phyloP scores from a whole-genome alignment of 2,888 invertebrate species.

The Teleiodes luculella region DNA sequence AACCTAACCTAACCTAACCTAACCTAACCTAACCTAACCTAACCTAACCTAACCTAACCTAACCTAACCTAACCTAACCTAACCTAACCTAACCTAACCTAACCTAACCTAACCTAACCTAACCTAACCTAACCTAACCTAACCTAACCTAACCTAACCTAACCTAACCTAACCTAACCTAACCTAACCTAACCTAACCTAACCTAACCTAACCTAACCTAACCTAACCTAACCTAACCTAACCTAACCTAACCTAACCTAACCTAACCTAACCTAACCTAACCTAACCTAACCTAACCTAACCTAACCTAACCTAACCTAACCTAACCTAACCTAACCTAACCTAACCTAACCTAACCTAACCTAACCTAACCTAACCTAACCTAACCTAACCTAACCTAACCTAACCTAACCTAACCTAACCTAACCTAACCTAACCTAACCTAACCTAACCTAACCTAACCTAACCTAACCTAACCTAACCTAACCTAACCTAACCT shows the following conservation, averaged over 20 bases:
- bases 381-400: slow-evolving; percentile 16
- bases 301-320: slow-evolving; percentile 18
- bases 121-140: slow-evolving; percentile 20
- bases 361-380: slow-evolving; percentile 19
- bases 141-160: slow-evolving; percentile 21
- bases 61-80: slow-evolving; percentile 7
- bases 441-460: slow-evolving; percentile 24
- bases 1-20: slow-evolving; percentile 13
- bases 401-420: slow-evolving; percentile 21
- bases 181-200: slow-evolving; percentile 20
- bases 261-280: slow-evolving; percentile 21
- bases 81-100: slow-evolving; percentile 18
- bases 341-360: slow-evolving; percentile 18
- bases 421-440: slow-evolving; percentile 21
- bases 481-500: slow-evolving; percentile 7
- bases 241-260: slow-evolving; percentile 21
- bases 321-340: slow-evolving; percentile 19
- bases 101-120: slow-evolving; percentile 21
- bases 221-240: slow-evolving; percentile 21
- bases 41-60: slow-evolving; percentile 13
- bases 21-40: slow-evolving; percentile 13
- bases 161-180: slow-evolving; percentile 18
- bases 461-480: slow-evolving; percentile 11
- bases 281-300: slow-evolving; percentile 20
- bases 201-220: slow-evolving; percentile 18